Conservation (phyloP, 1,140 invertebrate species). For the Leptonema lineaticorne region DNA sequence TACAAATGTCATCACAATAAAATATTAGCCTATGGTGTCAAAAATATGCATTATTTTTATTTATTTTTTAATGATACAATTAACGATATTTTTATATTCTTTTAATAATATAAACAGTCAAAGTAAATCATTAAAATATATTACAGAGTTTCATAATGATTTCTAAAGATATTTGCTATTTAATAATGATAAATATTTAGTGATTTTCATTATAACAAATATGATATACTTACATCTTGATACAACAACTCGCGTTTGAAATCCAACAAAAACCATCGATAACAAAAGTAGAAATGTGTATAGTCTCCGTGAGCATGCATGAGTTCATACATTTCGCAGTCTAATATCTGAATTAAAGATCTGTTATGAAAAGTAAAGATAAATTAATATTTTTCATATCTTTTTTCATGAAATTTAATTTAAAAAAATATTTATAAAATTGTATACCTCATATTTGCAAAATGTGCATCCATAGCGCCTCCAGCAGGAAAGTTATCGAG, state of each 20-base stretch:
- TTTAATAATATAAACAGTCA: too few species aligned
- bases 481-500: conserved; percentile 90
- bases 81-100: too few species aligned
- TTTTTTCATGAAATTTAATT: too few species aligned
- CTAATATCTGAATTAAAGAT: conserved; percentile 82
- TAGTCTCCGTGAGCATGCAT: conserved; percentile 95
- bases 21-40: too few species aligned
- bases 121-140: too few species aligned
- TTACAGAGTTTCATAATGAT: neutral
- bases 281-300: conserved; percentile 97
- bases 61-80: too few species aligned
- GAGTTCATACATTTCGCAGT: conserved; percentile 89
- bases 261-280: conserved; percentile 84
- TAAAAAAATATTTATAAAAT: neutral
- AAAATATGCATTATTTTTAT: too few species aligned
- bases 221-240: conserved; percentile 68
- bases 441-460: conserved; percentile 89
- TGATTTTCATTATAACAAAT: neutral
- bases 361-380: conserved; percentile 46
- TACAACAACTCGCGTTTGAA: conserved; percentile 84
- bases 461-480: conserved; percentile 91
- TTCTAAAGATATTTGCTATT: neutral
- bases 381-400: too few species aligned
- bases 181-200: neutral
- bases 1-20: too few species aligned